Percentiles rank a stretch among this genome's conserved stretches.
These are phyloP conservation scores for Endotricha flammealis DNA, from an alignment of 2,888 invertebrate species.

Conservation along the genomic window DNA sequence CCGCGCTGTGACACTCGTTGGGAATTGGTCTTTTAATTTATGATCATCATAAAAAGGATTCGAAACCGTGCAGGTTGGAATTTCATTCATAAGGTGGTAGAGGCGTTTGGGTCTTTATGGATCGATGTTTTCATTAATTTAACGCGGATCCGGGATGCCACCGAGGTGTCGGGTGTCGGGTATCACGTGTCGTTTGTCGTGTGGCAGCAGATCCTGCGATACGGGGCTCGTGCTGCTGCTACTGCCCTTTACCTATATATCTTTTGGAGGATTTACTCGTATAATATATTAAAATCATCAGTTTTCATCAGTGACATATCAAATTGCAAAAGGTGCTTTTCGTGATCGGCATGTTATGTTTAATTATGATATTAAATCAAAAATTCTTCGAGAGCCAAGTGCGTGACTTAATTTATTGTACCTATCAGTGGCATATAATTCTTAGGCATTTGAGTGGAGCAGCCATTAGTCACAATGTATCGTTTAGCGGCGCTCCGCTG, in stretches of 20 bases:
- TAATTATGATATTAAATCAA: constrained; percentile 59
- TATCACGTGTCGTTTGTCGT: constrained; percentile 63
- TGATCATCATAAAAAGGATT: constrained; percentile 74
- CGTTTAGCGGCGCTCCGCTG: constrained; percentile 24
- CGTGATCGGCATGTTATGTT: constrained; percentile 44
- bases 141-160: constrained; percentile 61
- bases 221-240: constrained; percentile 48
- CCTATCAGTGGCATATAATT: constrained; percentile 61
- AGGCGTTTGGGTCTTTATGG: constrained; percentile 77
- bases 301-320: neutral
- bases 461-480: constrained; percentile 53
- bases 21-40: constrained; percentile 76
- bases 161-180: constrained; percentile 66
- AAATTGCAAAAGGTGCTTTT: constrained; percentile 37
- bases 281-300: constrained; percentile 1
- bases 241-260: constrained; percentile 53
- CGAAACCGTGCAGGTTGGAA: constrained; percentile 70
- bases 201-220: constrained; percentile 49
- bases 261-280: constrained; percentile 19
- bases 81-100: constrained; percentile 79
- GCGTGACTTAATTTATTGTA: constrained; percentile 65
- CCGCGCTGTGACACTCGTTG: constrained; percentile 74
- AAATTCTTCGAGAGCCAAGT: constrained; percentile 56
- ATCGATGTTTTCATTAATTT: constrained; percentile 78
- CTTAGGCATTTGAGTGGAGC: constrained; percentile 56